Evolutionary conservation across 1,140 invertebrate genomes (phyloP), one percentile per base, ranked within the genome.

Genomic region (Bombus sibiricus): DNA sequence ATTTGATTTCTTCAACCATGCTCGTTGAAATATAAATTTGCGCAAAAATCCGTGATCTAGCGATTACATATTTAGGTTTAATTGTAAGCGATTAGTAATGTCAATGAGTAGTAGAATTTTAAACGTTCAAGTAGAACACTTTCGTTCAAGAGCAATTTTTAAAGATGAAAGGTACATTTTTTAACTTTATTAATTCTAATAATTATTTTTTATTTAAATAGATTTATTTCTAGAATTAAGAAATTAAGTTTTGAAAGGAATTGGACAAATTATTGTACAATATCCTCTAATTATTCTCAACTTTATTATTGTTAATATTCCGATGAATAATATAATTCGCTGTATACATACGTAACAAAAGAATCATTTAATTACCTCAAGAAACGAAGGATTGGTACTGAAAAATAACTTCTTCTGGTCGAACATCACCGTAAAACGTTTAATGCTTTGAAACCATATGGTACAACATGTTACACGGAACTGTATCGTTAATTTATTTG

Each of bases 321-420:
- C 0, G 18, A 53, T 0, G 47, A 53, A 2, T 22, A 53, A 22
- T 0, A 0, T 53, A 53, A 8, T 8, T 53, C 18, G 5, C 5
- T 53, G 47, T n/a, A 4, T 2, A 28, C 12, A 28, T n/a, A 62
- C 28, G 25, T 62, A n/a, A 13, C 28, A 13, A 62, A 47, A 3
- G 28, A 62, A n/a, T n/a, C 28, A 0, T 62, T 28, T 62, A n/a
- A 28, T 62, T 12, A n/a, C 1, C 6, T 59, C 3, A 4, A 12
- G 28, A 15, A 13, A 62, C 59, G 4, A n/a, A 13, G 28, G 28
- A 62, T 62, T 9, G 28, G 2, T 62, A 62, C 28, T 4, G 28
- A 9, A 13, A n/a, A n/a, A 13, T n/a, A 13, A n/a, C 28, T n/a
- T 62, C n/a, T 28, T n/a, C 28, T n/a, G 59, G 10, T 28, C 2